phyloP scores from a whole-genome alignment of 1,140 invertebrate genomes.

The Zaprionus ghesquierei region DNA sequence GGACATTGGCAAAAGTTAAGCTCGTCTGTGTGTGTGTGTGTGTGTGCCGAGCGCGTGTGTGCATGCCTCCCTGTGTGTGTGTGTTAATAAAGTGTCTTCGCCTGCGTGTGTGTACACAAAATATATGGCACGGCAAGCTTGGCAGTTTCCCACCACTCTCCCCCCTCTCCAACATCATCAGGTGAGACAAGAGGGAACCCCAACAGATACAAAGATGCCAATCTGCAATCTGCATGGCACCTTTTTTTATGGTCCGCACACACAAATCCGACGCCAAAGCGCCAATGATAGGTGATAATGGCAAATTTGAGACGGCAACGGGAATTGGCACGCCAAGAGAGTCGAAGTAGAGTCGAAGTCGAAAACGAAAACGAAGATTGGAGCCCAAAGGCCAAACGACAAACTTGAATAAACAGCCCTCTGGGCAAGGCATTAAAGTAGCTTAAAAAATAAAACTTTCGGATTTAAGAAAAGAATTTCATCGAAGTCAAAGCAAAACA shows the following conservation, averaged over 20 bases:
- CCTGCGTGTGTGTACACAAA: slow-evolving; percentile 32
- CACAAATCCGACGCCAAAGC: slow-evolving; percentile 73
- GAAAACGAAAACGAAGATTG: not conserved
- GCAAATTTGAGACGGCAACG: slow-evolving; percentile 62
- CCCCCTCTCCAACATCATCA: not conserved
- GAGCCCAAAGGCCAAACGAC: not conserved
- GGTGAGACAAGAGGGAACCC: not conserved
- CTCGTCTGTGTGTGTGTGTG: slow-evolving; percentile 34
- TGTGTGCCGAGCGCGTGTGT: slow-evolving; percentile 10
- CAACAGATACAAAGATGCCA: slow-evolving; percentile 67
- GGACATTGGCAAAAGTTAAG: slow-evolving; percentile 76
- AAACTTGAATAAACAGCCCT: slow-evolving; percentile 19
- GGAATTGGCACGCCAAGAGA: not conserved
- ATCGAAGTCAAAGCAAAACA: not conserved
- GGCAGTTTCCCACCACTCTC: not conserved
- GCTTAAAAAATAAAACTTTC: not conserved
- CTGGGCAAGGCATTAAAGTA: slow-evolving; percentile 19
- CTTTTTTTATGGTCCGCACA: slow-evolving; percentile 60
- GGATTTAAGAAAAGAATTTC: not conserved
- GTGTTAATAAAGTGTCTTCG: slow-evolving; percentile 45
- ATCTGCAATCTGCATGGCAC: slow-evolving; percentile 77
- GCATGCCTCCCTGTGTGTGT: slow-evolving; percentile 13
- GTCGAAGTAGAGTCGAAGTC: not conserved
- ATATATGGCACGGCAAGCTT: slow-evolving; percentile 42
- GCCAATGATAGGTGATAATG: slow-evolving; percentile 82